phyloP scores from a whole-genome alignment of 2,888 invertebrate species.

The Lucinisca nassula region DNA sequence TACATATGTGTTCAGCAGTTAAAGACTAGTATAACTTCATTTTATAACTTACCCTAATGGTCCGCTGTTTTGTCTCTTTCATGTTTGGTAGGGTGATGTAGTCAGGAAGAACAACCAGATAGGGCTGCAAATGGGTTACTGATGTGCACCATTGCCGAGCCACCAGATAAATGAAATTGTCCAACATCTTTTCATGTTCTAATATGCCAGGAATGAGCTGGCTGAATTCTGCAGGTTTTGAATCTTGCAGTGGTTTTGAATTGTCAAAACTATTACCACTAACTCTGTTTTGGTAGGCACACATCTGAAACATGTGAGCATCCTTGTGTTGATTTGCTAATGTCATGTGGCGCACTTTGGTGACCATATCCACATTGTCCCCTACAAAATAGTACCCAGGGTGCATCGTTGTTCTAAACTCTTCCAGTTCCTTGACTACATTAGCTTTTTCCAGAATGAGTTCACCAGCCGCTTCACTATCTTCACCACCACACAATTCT shows the following conservation, averaged over 20 bases:
- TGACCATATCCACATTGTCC: conserved; percentile 62
- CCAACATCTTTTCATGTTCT: conserved; percentile 1
- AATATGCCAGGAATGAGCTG: conserved; percentile 14
- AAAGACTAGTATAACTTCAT: background rate
- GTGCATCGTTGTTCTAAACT: conserved; percentile 36
- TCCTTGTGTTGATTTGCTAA: conserved; percentile 47
- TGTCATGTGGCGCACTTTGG: conserved; percentile 56
- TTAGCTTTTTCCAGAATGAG: background rate
- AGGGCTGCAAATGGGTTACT: background rate
- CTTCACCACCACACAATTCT: background rate
- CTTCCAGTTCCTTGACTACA: conserved; percentile 4
- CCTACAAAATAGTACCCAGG: conserved; percentile 63
- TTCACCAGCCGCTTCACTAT: no score
- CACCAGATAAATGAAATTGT: conserved; percentile 22
- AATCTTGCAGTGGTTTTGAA: conserved; percentile 18
- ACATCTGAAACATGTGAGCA: conserved; percentile 60
- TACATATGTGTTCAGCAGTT: no score
- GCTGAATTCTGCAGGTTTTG: conserved; percentile 20
- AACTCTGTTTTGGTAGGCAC: conserved; percentile 43
- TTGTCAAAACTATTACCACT: conserved; percentile 49
- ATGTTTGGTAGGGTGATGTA: conserved; percentile 21
- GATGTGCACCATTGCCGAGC: background rate
- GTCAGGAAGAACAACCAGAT: conserved; percentile 8
- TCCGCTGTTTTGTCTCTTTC: conserved; percentile 31
- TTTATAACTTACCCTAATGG: conserved; percentile 2